phyloP scores from a whole-genome alignment of 2,888 invertebrate genomes.

The Tillus elongatus region DNA sequence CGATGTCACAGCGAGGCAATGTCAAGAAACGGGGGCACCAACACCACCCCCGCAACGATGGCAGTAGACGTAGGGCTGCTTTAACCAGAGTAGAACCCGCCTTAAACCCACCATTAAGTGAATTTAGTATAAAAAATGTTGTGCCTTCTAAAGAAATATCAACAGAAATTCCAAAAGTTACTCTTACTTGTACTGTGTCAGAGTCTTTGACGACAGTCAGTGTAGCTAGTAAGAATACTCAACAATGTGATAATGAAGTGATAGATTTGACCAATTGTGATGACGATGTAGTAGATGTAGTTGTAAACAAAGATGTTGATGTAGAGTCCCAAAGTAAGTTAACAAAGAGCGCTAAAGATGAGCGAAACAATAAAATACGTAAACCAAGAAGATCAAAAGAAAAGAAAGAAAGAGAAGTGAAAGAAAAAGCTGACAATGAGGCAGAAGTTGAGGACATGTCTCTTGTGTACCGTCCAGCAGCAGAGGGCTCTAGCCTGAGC shows the following conservation, averaged over 20 bases:
- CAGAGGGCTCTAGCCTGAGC: constrained; percentile 43
- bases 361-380: constrained; percentile 26
- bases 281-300: constrained; percentile 28
- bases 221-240: constrained; percentile 9
- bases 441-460: constrained; percentile 34
- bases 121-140: constrained; percentile 27
- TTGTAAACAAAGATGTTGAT: constrained; percentile 14
- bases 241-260: constrained; percentile 30
- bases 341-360: constrained; percentile 19
- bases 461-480: constrained; percentile 38
- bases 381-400: constrained; percentile 21
- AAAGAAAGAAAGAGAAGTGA: constrained; percentile 14
- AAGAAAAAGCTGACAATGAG: constrained; percentile 17
- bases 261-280: constrained; percentile 41
- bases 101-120: constrained; percentile 27
- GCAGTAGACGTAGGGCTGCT: constrained; percentile 45
- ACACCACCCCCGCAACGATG: constrained; percentile 60
- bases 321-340: constrained; percentile 9
- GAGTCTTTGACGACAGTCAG: constrained; percentile 20
- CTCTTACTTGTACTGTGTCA: constrained; percentile 24
- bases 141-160: constrained; percentile 22
- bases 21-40: constrained; percentile 63
- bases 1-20: constrained; percentile 48
- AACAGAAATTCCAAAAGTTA: constrained; percentile 20
- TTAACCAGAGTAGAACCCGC: constrained; percentile 45